These are phyloP conservation scores for Eledone cirrhosa DNA, from an alignment of 2,888 invertebrate genomes.

Conservation along the genomic window DNA sequence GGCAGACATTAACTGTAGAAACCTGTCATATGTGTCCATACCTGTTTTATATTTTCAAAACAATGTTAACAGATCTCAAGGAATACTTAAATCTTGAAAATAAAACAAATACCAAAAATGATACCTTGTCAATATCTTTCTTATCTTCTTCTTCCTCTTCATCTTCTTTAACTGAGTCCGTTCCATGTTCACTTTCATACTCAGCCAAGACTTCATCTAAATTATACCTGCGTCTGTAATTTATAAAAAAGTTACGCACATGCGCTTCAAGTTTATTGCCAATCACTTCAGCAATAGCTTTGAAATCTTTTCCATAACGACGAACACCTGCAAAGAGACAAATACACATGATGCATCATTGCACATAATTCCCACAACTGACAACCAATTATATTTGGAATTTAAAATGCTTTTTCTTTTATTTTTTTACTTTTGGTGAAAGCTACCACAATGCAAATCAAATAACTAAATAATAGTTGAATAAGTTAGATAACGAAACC, in stretches of 20 bases:
- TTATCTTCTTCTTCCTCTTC: constrained; percentile 39
- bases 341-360: neutral
- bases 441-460: too few species aligned
- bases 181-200: constrained; percentile 67
- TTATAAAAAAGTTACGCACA: constrained; percentile 89
- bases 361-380: too few species aligned
- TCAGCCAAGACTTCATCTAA: constrained; percentile 82
- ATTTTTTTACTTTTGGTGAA: too few species aligned
- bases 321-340: constrained; percentile 70
- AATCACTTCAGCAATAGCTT: constrained; percentile 92
- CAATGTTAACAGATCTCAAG: too few species aligned
- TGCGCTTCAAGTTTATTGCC: constrained; percentile 95
- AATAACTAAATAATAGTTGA: too few species aligned
- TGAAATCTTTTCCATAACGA: constrained; percentile 80
- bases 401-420: too few species aligned
- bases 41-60: neutral
- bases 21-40: too few species aligned
- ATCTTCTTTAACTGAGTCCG: constrained; percentile 42
- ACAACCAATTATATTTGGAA: too few species aligned
- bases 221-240: constrained; percentile 88
- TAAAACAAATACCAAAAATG: neutral
- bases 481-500: too few species aligned
- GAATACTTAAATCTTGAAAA: neutral
- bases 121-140: constrained; percentile 40
- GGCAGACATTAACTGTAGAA: too few species aligned